phyloP scores from a whole-genome alignment of 2,888 invertebrate genomes.

The Perizoma affinitatum region DNA sequence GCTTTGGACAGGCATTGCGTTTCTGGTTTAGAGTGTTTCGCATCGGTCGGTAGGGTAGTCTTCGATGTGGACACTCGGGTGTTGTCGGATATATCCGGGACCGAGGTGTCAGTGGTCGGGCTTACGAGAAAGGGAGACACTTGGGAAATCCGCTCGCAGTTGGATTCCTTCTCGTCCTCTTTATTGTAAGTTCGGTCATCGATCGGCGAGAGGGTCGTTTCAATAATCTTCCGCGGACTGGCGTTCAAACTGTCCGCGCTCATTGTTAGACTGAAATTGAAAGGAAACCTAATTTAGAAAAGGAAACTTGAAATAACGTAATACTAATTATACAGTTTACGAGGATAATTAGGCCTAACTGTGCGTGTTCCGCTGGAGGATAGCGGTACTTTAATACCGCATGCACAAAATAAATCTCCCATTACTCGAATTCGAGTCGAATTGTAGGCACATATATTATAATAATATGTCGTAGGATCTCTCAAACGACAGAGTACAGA shows the following conservation, averaged over 20 bases:
- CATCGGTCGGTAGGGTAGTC: constrained; percentile 76
- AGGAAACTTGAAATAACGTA: constrained; percentile 19
- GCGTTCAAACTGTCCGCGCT: constrained; percentile 79
- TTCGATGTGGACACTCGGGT: constrained; percentile 79
- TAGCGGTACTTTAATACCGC: constrained; percentile 7
- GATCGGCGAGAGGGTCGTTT: constrained; percentile 54
- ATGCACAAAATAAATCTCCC: background rate
- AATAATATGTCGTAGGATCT: too few species aligned
- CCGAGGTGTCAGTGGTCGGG: constrained; percentile 70
- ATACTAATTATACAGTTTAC: constrained; percentile 11
- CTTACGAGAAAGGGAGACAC: constrained; percentile 75
- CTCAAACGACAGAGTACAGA: too few species aligned
- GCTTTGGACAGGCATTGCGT: constrained; percentile 79
- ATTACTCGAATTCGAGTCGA: too few species aligned
- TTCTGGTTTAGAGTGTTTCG: constrained; percentile 77
- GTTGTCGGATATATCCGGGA: constrained; percentile 61
- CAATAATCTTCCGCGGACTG: constrained; percentile 60
- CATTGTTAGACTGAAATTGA: constrained; percentile 70
- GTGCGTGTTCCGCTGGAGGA: constrained; percentile 17
- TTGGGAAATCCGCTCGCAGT: constrained; percentile 71
- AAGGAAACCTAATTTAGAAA: constrained; percentile 6
- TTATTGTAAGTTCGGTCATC: constrained; percentile 69
- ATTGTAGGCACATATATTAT: too few species aligned
- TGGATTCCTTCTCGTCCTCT: constrained; percentile 62
- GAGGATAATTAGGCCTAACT: constrained; percentile 14